Evolutionary conservation across 1,140 invertebrate species (phyloP), one percentile per base, ranked within the genome.

Genomic region (Ips typographus): DNA sequence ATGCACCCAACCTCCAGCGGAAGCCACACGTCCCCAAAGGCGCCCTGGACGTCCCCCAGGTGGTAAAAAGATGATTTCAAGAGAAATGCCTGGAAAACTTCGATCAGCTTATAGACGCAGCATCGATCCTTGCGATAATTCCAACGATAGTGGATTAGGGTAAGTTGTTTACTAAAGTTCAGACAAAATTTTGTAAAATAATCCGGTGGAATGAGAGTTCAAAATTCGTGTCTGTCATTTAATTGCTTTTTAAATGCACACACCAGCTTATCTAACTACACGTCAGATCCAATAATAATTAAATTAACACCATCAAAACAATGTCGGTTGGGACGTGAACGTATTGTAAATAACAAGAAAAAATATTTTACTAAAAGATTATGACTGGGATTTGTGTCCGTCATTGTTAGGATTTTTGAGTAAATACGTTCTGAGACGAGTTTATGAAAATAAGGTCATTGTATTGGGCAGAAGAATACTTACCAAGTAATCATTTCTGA

Each of bases 101-200:
- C 80, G 80, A 70, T 82, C 80, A 1, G 78, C 80, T 3, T 81
- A 81, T 66, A 80, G 81, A 77, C 79, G 83, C 63, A 80, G 78
- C 70, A 59, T 85, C 78, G 79, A 80, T 80, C 80, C 82, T 41
- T 92, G 90, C 78, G 91, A 93, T 79, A 93, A 91, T 82, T 93
- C 91, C 41, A 93, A 92, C 82, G 91, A 94, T 78, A 93, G 91
- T 69, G 91, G 91, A 37, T 84, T 93, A 59, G 91, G 91, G 39
- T 90, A 90, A 79, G 76, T 53, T 43, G 7, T 62, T 59, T 42
- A 42, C 37, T 55, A 37, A 47, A 47, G n/a, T 47, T n/a, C 4
- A 47, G n/a, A 22, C 22, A 22, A 22, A 22, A 22, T 22, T 22
- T 22, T 22, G 22, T 22, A 22, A 22, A 22, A 22, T 22, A 22